Evolutionary conservation across 1,140 invertebrate genomes (phyloP).

Genomic region (Lasioglossum albipes): DNA sequence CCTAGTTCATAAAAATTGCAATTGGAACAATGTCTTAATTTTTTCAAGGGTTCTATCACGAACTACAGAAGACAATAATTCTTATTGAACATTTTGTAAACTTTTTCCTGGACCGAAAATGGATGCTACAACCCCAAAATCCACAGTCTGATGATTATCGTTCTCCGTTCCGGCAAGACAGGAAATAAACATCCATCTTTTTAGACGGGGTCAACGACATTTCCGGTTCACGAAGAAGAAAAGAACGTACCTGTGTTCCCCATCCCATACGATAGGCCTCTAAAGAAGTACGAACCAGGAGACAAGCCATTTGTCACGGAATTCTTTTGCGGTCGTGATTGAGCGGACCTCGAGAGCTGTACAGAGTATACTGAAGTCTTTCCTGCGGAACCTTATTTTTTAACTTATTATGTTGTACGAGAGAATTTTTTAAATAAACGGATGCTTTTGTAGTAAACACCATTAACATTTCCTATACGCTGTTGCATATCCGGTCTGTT

Average conservation of each 20-base stretch:
- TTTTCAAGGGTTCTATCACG: too few species aligned
- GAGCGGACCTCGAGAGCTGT: not conserved
- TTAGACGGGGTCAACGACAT: constrained; percentile 73
- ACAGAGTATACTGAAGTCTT: not conserved
- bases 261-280: constrained; percentile 90
- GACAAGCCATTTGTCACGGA: constrained; percentile 84
- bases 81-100: too few species aligned
- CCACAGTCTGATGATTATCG: constrained; percentile 54
- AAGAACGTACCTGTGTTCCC: constrained; percentile 82
- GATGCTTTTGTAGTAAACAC: not conserved
- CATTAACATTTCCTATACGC: too few species aligned
- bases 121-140: too few species aligned
- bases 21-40: too few species aligned
- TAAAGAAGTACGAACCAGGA: constrained; percentile 82
- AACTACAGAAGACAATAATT: too few species aligned
- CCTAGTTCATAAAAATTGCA: too few species aligned
- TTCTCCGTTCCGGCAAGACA: not conserved
- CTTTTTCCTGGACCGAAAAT: too few species aligned
- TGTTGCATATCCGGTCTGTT: not conserved
- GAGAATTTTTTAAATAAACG: constrained; percentile 35
- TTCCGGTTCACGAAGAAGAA: constrained; percentile 76
- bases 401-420: not conserved
- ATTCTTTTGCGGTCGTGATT: constrained; percentile 55
- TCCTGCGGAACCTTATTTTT: not conserved
- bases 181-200: constrained; percentile 34